A percentile compares a stretch with the other conserved stretches of the same genome.
phyloP scores from a whole-genome alignment of 1,140 invertebrate species.

The Tetragnatha versicolor region DNA sequence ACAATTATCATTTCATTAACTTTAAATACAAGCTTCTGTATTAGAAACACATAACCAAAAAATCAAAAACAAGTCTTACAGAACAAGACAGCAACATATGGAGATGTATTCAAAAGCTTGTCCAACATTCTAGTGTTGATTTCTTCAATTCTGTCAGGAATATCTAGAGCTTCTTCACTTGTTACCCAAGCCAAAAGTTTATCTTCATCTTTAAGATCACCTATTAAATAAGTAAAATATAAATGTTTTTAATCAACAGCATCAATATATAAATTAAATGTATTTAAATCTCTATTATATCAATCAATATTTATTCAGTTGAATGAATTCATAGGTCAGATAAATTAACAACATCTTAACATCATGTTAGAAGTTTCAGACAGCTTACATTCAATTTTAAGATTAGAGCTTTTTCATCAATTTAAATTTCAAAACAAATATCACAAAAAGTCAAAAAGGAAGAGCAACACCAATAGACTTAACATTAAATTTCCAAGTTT shows the following conservation, averaged over 20 bases:
- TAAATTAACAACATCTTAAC: background rate
- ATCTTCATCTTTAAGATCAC: conserved; percentile 88
- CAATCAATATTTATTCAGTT: too few relatives aligned
- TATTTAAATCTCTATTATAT: too few relatives aligned
- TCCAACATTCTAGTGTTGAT: conserved; percentile 91
- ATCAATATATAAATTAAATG: too few relatives aligned
- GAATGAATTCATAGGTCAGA: too few relatives aligned
- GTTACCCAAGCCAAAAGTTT: conserved; percentile 88
- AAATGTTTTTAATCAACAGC: too few relatives aligned
- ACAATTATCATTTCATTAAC: background rate
- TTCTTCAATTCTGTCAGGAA: conserved; percentile 92
- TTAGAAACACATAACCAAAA: background rate
- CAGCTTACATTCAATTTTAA: background rate
- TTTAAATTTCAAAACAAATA: background rate
- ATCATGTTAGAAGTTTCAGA: background rate
- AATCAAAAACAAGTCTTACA: conserved; percentile 72
- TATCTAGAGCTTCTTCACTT: conserved; percentile 88
- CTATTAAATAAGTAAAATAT: conserved; percentile 66
- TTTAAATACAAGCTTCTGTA: background rate
- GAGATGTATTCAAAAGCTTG: conserved; percentile 85
- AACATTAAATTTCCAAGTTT: too few relatives aligned
- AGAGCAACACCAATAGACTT: too few relatives aligned
- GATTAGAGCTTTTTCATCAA: background rate
- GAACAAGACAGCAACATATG: conserved; percentile 90
- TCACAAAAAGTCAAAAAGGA: too few relatives aligned